Base-by-base conservation (phyloP, 2,888 invertebrate species). In the Drosophila anomelani region DNA sequence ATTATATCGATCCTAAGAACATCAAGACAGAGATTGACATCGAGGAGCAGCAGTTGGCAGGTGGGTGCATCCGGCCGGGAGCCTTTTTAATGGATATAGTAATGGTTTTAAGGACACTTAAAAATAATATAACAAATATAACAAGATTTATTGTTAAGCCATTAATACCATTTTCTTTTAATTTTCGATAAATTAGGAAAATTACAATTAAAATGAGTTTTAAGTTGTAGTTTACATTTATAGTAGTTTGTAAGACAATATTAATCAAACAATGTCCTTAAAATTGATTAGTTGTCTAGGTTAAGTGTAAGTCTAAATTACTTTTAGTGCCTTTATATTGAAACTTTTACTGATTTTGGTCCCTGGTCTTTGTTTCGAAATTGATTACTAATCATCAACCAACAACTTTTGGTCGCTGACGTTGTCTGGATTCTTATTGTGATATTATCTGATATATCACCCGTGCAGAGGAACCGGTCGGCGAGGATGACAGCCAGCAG, bases 401-500 rank as follows among this genome's bases (percentile, higher is more conserved):
- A 72, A 71, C 67, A 36, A 29, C 43, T 59, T 64, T 74, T 62
- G 39, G 53, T 72, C 67, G 66, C 67, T 81, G 66, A 56, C 53
- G 60, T 20, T 80, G 63, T 75, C 72, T 84, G 71, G 61, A 81
- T 66, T 84, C 81, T 58, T 49, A 72, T 79, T 78, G 63, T 66
- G 61, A 38, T 79, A 63, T 41, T 58, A 53, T 39, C 36, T 17
- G 32, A 54, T 20, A 23, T 34, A 36, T 77, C 64, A 41, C 67
- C 53, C 38, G 59, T 62, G 56, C 77, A 90, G 90, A 81, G 87
- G 75, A 94, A 93, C 78, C 93, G 93, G 80, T 90, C 83, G 90
- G 91, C 75, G 94, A 94, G 81, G 94, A 95, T 81, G 94, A 94
- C 89, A 94, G 94, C 85, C 95, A 95, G 89, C 96, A 96, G 87